Base-by-base conservation (phyloP, 1,140 invertebrate species). In the Tenebrio molitor region DNA sequence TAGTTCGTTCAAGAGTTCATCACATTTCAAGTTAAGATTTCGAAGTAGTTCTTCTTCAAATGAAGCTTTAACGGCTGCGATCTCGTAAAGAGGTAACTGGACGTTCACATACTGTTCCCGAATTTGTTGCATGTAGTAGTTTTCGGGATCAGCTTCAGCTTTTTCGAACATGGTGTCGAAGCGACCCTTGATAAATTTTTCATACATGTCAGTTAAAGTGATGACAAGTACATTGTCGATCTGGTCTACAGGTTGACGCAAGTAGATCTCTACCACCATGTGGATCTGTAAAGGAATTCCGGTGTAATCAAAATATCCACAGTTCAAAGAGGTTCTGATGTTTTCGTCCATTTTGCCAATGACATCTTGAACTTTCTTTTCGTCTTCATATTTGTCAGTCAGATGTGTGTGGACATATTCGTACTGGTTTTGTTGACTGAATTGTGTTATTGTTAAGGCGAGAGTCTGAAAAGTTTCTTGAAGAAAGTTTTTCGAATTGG, bases 131-230 rank as follows among this genome's bases (percentile, higher is more conserved):
- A 58, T 58, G 23, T 25, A 29, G 15, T 14, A 29, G 15, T 58
- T 58, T 12, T 58, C 50, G 14, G 15, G 23, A 29, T 58, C 50
- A 0, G 50, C 50, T 29, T 58, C 50, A 4, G 50, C 50, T 58
- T 15, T 58, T 14, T 58, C 23, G 23, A 58, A 58, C 50, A 58
- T 25, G 1, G 21, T 29, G 10, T 58, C 50, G 19, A 58, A 58
- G 25, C 29, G 25, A 14, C 50, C 50, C 29, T 58, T 6, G 12
- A 58, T 58, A 10, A 58, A 58, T 25, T 58, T 10, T 58, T 58
- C 10, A 8, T 58, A 58, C 21, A 58, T 58, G 23, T 29, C 50
- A 5, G 50, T 58, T 58, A 58, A 25, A 29, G 23, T 58, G 50
- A 29, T 58, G 15, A 58, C n/a, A n/a, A n/a, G n/a, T n/a, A n/a